Conservation (phyloP, 2,888 invertebrate genomes). For the Diadromus collaris region DNA sequence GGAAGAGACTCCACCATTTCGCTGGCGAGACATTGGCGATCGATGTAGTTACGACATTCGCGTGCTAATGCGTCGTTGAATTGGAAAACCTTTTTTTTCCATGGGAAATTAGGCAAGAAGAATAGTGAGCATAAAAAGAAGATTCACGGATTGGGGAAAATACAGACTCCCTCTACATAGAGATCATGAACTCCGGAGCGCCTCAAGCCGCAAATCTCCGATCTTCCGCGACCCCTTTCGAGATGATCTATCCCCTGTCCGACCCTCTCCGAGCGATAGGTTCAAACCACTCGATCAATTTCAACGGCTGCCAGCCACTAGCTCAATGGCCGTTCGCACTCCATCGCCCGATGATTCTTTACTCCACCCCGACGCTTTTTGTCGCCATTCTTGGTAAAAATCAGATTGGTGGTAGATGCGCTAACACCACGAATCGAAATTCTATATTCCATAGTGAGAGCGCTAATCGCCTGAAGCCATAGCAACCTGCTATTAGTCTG, state of each 20-base stretch:
- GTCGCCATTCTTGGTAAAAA: background rate
- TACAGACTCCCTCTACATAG: background rate
- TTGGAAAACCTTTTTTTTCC: conserved; percentile 38
- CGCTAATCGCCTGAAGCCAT: background rate
- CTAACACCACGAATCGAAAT: background rate
- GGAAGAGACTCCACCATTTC: conserved; percentile 15
- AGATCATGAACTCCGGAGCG: background rate
- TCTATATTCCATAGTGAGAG: background rate
- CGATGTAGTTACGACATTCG: conserved; percentile 54
- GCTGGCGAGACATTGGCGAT: conserved; percentile 36
- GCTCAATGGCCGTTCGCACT: conserved; percentile 20
- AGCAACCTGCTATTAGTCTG: background rate
- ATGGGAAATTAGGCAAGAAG: conserved; percentile 31
- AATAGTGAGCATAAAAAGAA: background rate
- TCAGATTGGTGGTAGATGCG: background rate
- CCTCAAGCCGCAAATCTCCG: conserved; percentile 9
- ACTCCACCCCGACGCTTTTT: background rate
- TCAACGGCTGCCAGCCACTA: conserved; percentile 10
- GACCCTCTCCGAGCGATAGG: conserved; percentile 10
- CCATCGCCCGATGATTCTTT: conserved; percentile 20
- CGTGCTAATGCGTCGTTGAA: conserved; percentile 39
- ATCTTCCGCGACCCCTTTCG: conserved; percentile 27
- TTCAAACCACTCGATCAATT: conserved; percentile 21
- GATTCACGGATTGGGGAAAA: conserved; percentile 11
- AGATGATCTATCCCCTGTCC: conserved; percentile 13